Evolutionary conservation across 2,888 invertebrate genomes (phyloP).

Genomic region (Bugula neritina): DNA sequence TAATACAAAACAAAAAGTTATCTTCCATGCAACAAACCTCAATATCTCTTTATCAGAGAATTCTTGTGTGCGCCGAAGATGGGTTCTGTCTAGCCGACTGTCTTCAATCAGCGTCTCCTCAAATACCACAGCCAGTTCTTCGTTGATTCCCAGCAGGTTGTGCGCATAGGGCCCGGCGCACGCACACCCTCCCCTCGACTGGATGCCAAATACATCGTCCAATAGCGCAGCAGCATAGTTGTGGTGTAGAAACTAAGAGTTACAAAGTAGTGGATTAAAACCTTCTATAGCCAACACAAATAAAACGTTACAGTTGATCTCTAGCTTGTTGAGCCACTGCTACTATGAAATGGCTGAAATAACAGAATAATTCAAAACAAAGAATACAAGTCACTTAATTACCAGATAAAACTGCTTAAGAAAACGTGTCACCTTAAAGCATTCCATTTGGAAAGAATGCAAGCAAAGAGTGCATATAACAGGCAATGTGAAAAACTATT

Average conservation of each 20-base stretch:
- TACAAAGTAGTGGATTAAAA: neutral
- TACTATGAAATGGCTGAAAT: too few relatives aligned
- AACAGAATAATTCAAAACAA: too few relatives aligned
- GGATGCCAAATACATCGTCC: conserved; percentile 86
- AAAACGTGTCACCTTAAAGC: too few relatives aligned
- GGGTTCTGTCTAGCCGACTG: conserved; percentile 58
- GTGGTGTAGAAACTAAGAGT: conserved; percentile 68
- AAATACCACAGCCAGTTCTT: conserved; percentile 68
- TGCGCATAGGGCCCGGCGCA: conserved; percentile 76
- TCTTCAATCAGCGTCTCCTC: conserved; percentile 66
- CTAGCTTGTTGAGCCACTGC: too few relatives aligned
- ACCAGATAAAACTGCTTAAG: too few relatives aligned
- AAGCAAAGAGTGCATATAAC: too few relatives aligned
- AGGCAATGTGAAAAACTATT: too few relatives aligned
- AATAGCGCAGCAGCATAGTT: conserved; percentile 79
- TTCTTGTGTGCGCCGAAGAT: conserved; percentile 56
- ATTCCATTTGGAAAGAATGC: too few relatives aligned
- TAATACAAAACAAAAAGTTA: too few relatives aligned
- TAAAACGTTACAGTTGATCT: too few relatives aligned
- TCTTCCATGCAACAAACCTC: conserved; percentile 51
- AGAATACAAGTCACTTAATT: too few relatives aligned
- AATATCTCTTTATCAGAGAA: conserved; percentile 64
- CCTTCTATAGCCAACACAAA: neutral
- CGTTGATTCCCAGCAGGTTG: conserved; percentile 76
- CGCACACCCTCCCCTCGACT: conserved; percentile 59